These are phyloP conservation scores for Noctua comes DNA, from an alignment of 2,888 invertebrate genomes.

Conservation along the genomic window DNA sequence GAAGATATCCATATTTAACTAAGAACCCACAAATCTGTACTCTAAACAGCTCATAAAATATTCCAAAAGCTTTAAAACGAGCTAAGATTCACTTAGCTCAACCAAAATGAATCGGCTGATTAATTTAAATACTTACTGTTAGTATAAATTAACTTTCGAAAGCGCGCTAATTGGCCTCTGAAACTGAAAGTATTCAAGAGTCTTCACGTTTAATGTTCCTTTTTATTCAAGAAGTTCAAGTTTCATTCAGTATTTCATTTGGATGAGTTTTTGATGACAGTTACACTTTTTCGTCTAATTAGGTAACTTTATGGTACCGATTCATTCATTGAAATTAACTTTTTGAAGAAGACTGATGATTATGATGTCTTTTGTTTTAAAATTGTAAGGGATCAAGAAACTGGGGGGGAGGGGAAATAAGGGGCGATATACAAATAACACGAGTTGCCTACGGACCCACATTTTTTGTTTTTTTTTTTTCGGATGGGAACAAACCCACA, in stretches of 20 bases:
- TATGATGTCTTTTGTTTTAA: not conserved
- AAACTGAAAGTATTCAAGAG: constrained; percentile 54
- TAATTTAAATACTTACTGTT: constrained; percentile 60
- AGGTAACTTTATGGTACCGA: not conserved
- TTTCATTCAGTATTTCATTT: constrained; percentile 20
- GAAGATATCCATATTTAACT: not conserved
- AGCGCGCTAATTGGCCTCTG: constrained; percentile 49
- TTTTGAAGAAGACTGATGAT: not conserved
- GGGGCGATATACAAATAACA: too few species aligned
- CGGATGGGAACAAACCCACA: not conserved
- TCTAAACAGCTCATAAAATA: constrained; percentile 30
- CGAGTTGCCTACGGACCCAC: too few species aligned
- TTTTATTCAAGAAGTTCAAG: constrained; percentile 44
- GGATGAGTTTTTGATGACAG: constrained; percentile 45
- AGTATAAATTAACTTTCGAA: constrained; percentile 56
- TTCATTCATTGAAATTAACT: not conserved
- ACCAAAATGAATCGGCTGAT: constrained; percentile 53
- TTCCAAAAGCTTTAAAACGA: constrained; percentile 8
- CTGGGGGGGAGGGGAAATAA: too few species aligned
- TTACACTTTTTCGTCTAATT: constrained; percentile 28
- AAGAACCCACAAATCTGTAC: not conserved
- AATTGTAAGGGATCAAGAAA: not conserved
- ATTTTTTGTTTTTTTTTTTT: too few species aligned
- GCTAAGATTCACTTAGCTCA: constrained; percentile 39
- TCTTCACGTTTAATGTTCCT: constrained; percentile 48